A percentile compares a stretch with the other conserved stretches of the same genome.
These are phyloP conservation scores for Rhyacophila brunnea DNA, from an alignment of 1,140 invertebrate species.

Conservation along the genomic window DNA sequence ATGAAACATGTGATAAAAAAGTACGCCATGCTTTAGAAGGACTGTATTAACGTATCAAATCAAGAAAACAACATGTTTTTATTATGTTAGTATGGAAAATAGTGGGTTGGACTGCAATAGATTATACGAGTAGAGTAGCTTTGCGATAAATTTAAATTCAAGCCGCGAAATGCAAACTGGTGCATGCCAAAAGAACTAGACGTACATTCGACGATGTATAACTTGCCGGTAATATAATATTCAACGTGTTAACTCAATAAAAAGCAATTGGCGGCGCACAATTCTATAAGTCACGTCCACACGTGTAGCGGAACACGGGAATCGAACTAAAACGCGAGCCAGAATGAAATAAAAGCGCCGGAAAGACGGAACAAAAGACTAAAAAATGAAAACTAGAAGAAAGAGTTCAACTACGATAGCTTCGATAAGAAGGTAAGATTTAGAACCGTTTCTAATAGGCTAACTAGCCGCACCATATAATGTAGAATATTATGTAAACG, in stretches of 20 bases:
- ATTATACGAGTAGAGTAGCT: too few relatives aligned
- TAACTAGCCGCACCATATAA: too few relatives aligned
- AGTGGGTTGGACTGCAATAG: too few relatives aligned
- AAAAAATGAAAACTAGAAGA: constrained; percentile 2
- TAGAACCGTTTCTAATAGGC: too few relatives aligned
- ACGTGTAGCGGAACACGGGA: not conserved
- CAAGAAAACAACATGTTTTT: too few relatives aligned
- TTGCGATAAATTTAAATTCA: constrained; percentile 13
- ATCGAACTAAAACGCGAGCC: not conserved
- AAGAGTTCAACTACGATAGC: too few relatives aligned
- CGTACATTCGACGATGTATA: constrained; percentile 9
- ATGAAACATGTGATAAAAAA: too few relatives aligned
- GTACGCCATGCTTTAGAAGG: too few relatives aligned
- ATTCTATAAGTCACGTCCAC: constrained; percentile 4
- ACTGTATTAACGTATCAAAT: too few relatives aligned
- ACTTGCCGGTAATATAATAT: constrained; percentile 20
- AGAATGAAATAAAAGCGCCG: not conserved
- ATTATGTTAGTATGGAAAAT: too few relatives aligned
- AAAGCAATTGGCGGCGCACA: constrained; percentile 7
- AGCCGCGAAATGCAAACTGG: not conserved
- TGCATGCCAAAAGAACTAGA: constrained; percentile 13
- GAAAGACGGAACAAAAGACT: not conserved
- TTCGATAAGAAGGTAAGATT: too few relatives aligned
- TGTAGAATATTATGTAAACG: too few relatives aligned
- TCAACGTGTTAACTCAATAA: constrained; percentile 24